phyloP scores from a whole-genome alignment of 2,888 invertebrate species.

The Timema cristinae region DNA sequence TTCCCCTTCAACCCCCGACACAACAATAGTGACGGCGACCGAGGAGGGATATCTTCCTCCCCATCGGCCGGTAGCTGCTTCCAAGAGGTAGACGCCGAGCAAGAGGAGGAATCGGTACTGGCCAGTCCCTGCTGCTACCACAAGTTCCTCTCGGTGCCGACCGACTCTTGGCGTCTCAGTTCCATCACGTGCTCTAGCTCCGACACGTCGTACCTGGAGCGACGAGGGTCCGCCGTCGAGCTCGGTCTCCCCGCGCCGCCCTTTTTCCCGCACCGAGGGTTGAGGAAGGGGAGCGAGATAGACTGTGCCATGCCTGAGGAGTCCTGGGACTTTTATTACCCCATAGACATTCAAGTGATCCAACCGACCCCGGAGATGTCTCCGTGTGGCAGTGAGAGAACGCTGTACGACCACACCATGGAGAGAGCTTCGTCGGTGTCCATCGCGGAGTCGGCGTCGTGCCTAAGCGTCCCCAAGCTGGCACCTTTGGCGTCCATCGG shows the following conservation, averaged over 20 bases:
- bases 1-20: constrained; percentile 44
- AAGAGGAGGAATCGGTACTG: constrained; percentile 25
- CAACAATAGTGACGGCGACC: constrained; percentile 42
- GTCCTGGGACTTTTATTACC: constrained; percentile 56
- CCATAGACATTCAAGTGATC: constrained; percentile 65
- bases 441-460: constrained; percentile 20
- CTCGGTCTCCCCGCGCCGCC: constrained; percentile 64
- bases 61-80: constrained; percentile 29
- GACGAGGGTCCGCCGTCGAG: constrained; percentile 74
- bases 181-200: constrained; percentile 83
- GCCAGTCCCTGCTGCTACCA: constrained; percentile 17
- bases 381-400: constrained; percentile 67
- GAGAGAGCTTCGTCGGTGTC: constrained; percentile 22
- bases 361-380: constrained; percentile 80
- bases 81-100: constrained; percentile 33
- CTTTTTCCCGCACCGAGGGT: constrained; percentile 35
- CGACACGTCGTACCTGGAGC: constrained; percentile 77
- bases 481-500: constrained; percentile 79
- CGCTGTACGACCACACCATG: constrained; percentile 45
- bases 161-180: constrained; percentile 58
- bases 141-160: constrained; percentile 30
- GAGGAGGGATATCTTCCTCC: constrained; percentile 36
- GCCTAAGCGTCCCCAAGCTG: constrained; percentile 45
- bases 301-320: constrained; percentile 31
- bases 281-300: constrained; percentile 10